Base-by-base conservation (phyloP, 2,113 vertebrate species). In the Passer domesticus region DNA sequence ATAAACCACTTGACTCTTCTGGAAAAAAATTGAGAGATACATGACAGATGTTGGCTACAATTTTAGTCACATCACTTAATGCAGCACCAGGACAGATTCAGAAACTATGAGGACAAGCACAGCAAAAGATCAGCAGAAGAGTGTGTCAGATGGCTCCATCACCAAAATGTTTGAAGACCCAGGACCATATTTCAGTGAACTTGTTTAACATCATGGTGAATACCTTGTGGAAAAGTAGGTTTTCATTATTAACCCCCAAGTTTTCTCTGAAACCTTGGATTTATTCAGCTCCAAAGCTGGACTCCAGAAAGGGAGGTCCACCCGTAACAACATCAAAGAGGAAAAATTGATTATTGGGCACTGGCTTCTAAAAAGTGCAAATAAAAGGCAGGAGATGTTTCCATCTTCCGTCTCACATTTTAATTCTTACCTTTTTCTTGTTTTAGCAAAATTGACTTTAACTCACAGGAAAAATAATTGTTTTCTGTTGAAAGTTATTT, bases 301-400 rank as follows among this genome's bases (percentile, higher is more conserved):
- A 56, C 17, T 82, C 27, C 53, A 64, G 24, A 50, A 84, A 25
- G 39, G 13, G 27, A 82, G 2, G 4, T 37, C 28, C 41, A 47
- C 4, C 7, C 0, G 0, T 10, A 49, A 47, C 0, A 5, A 66
- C n/a, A 27, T 4, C 49, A 76, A 28, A 50, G 43, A 60, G 6
- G n/a, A 62, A 31, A 60, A 58, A 49, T 0, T 1, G 21, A 46
- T 17, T 19, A 16, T 22, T 37, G 47, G 39, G 31, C 33, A 76
- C 9, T 31, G 49, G 0, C 4, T 60, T 41, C 59, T 73, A n/a
- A 39, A 35, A 76, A 58, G 8, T 15, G 11, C n/a, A 62, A 52
- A 44, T 31, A 27, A 53, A 79, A 90, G 17, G 21, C 37, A 79
- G 31, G 46, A 82, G 52, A 17, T 23, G 2, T 49, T 86, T 87